Conservation (phyloP, 2,113 vertebrate genomes). For the Callipepla californica region DNA sequence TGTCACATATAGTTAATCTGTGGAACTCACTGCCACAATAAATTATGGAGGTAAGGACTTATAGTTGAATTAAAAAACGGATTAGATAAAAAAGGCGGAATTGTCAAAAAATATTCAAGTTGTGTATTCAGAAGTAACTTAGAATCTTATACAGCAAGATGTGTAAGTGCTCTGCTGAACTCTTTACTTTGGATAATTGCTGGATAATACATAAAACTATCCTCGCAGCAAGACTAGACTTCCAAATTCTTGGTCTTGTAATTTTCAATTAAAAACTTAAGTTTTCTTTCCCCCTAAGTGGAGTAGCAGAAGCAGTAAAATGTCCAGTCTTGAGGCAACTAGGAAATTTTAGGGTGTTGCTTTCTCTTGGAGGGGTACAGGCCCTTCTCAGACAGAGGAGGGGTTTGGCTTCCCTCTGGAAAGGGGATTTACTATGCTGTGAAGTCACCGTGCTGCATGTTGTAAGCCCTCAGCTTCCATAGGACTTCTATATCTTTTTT, state of each 20-base stretch:
- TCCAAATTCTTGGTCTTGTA: neutral
- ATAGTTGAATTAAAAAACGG: constrained; percentile 32
- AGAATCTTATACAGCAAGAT: neutral
- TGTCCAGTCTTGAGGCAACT: neutral
- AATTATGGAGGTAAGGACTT: constrained; percentile 36
- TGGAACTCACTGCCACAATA: constrained; percentile 12
- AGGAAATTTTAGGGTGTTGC: neutral
- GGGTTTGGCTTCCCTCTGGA: neutral
- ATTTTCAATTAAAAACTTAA: neutral
- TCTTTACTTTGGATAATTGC: neutral
- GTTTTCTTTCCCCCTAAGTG: neutral
- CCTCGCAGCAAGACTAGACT: neutral
- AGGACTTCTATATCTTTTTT: neutral
- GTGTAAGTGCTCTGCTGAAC: accelerated
- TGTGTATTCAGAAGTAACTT: constrained; percentile 3
- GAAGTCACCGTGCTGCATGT: neutral
- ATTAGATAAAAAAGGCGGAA: constrained; percentile 28
- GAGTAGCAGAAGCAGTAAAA: neutral
- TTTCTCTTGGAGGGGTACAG: neutral
- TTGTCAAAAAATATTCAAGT: constrained; percentile 29
- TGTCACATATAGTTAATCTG: constrained; percentile 63
- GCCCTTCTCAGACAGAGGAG: neutral
- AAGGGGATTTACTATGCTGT: neutral
- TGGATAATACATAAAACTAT: neutral
- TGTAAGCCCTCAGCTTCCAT: neutral